Conservation (phyloP, 2,113 vertebrate genomes). For the Scatophagus argus region DNA sequence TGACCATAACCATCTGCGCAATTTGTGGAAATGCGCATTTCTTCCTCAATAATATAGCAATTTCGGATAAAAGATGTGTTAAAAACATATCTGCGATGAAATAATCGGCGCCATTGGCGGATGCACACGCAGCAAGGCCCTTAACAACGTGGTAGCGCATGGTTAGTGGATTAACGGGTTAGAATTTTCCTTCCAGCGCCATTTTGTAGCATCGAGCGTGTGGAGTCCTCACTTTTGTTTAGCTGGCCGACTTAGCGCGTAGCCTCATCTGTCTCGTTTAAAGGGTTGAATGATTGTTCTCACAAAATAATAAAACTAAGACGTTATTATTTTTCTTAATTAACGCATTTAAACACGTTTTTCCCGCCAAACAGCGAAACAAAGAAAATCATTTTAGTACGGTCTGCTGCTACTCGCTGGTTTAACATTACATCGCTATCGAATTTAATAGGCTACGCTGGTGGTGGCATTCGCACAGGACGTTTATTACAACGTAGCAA, state of each 20-base stretch:
- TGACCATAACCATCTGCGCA: too few relatives aligned
- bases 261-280: neutral
- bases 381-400: accelerated
- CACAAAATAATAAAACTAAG: neutral
- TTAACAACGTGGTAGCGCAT: conserved; percentile 29
- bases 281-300: neutral
- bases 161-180: conserved; percentile 15
- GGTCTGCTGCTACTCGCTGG: neutral
- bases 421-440: neutral
- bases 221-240: conserved; percentile 48
- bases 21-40: too few relatives aligned
- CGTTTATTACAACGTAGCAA: too few relatives aligned
- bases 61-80: too few relatives aligned
- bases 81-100: too few relatives aligned
- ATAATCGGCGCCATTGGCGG: too few relatives aligned
- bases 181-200: conserved; percentile 62
- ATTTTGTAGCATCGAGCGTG: conserved; percentile 69
- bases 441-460: too few relatives aligned
- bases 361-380: accelerated
- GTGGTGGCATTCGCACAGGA: too few relatives aligned
- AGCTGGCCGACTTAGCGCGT: neutral
- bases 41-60: too few relatives aligned
- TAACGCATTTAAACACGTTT: neutral
- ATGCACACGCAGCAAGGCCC: too few relatives aligned
- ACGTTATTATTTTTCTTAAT: too few relatives aligned